Evolutionary conservation across 2,797 vertebrate species (phyloP), one percentile per base, ranked within the genome.

Genomic region (Muraenolepis orangiensis): DNA sequence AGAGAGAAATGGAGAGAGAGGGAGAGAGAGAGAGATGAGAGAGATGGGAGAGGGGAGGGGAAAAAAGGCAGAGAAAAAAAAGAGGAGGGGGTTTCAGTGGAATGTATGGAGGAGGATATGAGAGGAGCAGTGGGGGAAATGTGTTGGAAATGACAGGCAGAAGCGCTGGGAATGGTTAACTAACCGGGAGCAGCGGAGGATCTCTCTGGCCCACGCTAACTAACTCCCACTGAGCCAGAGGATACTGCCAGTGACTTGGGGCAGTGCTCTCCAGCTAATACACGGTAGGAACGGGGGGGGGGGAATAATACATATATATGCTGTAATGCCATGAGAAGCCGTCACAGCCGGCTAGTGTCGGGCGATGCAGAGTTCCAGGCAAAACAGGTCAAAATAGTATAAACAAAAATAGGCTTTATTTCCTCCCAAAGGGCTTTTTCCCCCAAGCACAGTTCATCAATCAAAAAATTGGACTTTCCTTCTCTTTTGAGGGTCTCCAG

Each of bases 61-160:
- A n/a, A n/a, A n/a, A n/a, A n/a, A n/a, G n/a, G n/a, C n/a, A n/a
- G n/a, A n/a, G n/a, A n/a, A n/a, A 23, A 30, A 38, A 34, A 73
- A 75, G 13, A 66, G 75, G 80, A 72, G 4, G 0, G 30, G 72
- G 40, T 67, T 10, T 16, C 69, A 23, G 73, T 32, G 32, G 20
- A 18, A 71, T 23, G 28, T 46, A 75, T 74, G 71, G 26, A 1
- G 8, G 14, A 2, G 3, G 72, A 10, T 16, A n/a, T 38, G n/a
- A 29, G 51, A 30, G 70, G 66, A 36, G 57, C 23, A 79, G 66
- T n/a, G 51, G 23, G 11, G 29, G 30, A 69, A 69, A 20, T 8
- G 67, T 34, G 31, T n/a, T 32, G 67, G 67, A 32, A n/a, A 32
- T 8, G 31, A 69, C 30, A 36, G 29, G 31, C 12, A 69, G 67